These are phyloP conservation scores for Polydrusus tereticollis DNA, from an alignment of 2,888 invertebrate species.

Conservation along the genomic window DNA sequence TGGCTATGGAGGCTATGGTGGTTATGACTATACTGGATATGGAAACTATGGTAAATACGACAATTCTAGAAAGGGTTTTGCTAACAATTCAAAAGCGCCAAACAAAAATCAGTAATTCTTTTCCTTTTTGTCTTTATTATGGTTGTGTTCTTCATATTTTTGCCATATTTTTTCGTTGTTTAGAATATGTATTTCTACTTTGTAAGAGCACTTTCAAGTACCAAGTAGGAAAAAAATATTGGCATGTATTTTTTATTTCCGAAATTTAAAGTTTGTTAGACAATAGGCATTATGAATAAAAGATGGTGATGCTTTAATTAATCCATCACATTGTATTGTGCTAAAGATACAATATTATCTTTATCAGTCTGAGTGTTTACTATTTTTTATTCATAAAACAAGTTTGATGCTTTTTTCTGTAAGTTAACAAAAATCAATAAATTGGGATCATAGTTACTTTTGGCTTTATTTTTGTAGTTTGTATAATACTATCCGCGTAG, in stretches of 20 bases:
- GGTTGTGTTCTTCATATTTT: slow-evolving; percentile 9
- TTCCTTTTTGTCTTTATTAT: slow-evolving; percentile 4
- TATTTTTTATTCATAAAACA: slow-evolving; percentile 13
- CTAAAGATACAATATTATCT: neutral
- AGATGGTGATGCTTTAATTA: neutral
- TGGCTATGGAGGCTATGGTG: slow-evolving; percentile 83
- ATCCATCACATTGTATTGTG: neutral
- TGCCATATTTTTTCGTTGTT: slow-evolving; percentile 4
- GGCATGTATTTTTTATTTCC: slow-evolving; percentile 28
- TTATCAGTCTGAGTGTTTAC: neutral
- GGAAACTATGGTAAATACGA: slow-evolving; percentile 84
- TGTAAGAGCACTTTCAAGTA: slow-evolving; percentile 25
- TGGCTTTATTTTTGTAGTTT: slow-evolving; percentile 42
- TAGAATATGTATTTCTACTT: slow-evolving; percentile 17
- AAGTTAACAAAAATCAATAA: slow-evolving; percentile 26
- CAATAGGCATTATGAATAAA: slow-evolving; percentile 2
- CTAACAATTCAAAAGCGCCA: slow-evolving; percentile 3
- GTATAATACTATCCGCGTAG: neutral
- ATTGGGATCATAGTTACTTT: slow-evolving; percentile 26
- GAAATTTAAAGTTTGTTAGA: slow-evolving; percentile 7
- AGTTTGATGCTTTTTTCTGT: slow-evolving; percentile 16
- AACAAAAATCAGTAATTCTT: slow-evolving; percentile 21
- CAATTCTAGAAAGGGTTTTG: slow-evolving; percentile 45
- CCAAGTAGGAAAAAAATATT: slow-evolving; percentile 18
- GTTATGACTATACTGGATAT: slow-evolving; percentile 86